Evolutionary conservation across 2,797 vertebrate species (phyloP).

Genomic region (Typhlichthys eigenmanni): DNA sequence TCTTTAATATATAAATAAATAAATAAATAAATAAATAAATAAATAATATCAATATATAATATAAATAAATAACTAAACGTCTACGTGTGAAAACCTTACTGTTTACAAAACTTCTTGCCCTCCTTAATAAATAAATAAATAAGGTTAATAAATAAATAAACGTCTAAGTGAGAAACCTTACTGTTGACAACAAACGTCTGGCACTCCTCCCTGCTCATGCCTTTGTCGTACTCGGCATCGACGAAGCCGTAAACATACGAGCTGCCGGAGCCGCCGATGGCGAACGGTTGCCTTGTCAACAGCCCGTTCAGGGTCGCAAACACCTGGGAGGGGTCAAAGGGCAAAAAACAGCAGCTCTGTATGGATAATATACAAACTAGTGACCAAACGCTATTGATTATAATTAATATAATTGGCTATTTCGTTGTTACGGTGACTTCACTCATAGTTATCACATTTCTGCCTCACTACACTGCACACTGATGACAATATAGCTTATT

Average conservation of each 20-base stretch:
- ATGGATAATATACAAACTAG: neutral
- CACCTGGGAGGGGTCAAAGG: conserved; percentile 69
- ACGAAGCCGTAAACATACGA: conserved; percentile 86
- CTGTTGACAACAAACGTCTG: conserved; percentile 82
- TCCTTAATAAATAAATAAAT: neutral
- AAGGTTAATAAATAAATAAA: neutral
- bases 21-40: too few relatives aligned
- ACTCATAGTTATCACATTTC: too few relatives aligned
- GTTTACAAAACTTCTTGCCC: conserved; percentile 48
- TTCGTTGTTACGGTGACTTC: too few relatives aligned
- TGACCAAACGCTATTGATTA: too few relatives aligned
- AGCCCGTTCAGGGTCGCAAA: conserved; percentile 83
- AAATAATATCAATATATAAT: neutral
- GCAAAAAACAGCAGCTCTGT: neutral
- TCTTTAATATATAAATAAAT: neutral
- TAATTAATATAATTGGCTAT: neutral
- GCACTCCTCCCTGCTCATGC: conserved; percentile 78
- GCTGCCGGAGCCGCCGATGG: conserved; percentile 86
- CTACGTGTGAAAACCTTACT: conserved; percentile 64
- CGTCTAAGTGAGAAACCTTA: conserved; percentile 50
- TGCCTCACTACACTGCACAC: too few relatives aligned
- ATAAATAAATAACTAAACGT: neutral
- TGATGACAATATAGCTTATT: too few relatives aligned
- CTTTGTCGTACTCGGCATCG: conserved; percentile 79
- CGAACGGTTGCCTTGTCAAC: conserved; percentile 82